These are phyloP conservation scores for Monochamus alternatus DNA, from an alignment of 2,888 invertebrate genomes.

Conservation along the genomic window DNA sequence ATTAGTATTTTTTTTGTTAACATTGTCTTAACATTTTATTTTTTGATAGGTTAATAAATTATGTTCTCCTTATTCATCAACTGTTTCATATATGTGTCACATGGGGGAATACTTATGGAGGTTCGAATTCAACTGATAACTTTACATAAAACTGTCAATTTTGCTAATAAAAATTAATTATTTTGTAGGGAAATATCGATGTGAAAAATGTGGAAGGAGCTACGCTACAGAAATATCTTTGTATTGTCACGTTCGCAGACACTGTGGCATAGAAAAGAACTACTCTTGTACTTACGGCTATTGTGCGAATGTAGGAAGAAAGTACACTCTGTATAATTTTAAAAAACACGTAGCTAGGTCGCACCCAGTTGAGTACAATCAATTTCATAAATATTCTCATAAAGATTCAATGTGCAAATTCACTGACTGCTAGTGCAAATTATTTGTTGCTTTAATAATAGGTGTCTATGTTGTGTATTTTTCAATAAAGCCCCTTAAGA, in stretches of 20 bases:
- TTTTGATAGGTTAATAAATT: no score
- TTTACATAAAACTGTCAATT: background rate
- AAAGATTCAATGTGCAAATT: background rate
- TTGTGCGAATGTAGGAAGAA: conserved; percentile 12
- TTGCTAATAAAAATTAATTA: background rate
- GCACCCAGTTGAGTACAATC: conserved; percentile 19
- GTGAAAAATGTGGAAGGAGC: conserved; percentile 25
- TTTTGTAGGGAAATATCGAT: conserved; percentile 23
- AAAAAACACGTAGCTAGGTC: conserved; percentile 32
- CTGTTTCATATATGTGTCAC: no score
- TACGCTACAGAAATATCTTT: conserved; percentile 19
- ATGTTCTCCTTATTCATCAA: no score
- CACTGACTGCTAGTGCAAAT: no score
- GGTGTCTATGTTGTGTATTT: background rate
- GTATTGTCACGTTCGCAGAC: conserved; percentile 17
- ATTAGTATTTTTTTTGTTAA: no score
- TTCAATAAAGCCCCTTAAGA: no score
- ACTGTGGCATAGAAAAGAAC: conserved; percentile 26
- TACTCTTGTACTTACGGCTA: conserved; percentile 18
- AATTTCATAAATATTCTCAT: conserved; percentile 21
- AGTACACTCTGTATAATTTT: conserved; percentile 27
- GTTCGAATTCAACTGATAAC: background rate
- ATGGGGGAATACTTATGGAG: no score
- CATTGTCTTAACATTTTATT: no score
- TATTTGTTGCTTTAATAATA: background rate